A percentile compares a stretch with the other conserved stretches of the same genome.
Conservation (phyloP, 2,888 invertebrate species). For the Clepsis dumicolana region DNA sequence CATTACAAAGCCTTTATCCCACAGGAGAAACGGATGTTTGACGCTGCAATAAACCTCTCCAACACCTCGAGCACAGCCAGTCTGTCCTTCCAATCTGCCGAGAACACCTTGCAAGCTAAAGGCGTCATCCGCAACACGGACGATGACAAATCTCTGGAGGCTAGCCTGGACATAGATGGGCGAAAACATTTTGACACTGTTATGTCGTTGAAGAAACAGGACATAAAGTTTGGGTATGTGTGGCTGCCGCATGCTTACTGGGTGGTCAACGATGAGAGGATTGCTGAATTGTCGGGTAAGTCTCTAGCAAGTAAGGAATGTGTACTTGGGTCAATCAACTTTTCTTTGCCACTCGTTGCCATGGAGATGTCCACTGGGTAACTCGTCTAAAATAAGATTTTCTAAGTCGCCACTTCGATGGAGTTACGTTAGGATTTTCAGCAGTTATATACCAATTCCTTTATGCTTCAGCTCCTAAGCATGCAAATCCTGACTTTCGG, state of each 20-base stretch:
- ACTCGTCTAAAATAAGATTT: too few species aligned
- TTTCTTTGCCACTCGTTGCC: too few species aligned
- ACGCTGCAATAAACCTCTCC: constrained; percentile 70
- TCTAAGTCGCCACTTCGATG: too few species aligned
- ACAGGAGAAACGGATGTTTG: constrained; percentile 82
- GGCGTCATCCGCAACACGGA: constrained; percentile 90
- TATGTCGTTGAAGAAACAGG: constrained; percentile 86
- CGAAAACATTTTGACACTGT: constrained; percentile 89
- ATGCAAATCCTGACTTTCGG: too few species aligned
- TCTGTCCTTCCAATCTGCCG: constrained; percentile 88
- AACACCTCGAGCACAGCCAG: constrained; percentile 78
- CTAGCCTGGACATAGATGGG: constrained; percentile 91
- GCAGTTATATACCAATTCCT: too few species aligned
- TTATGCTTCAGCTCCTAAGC: too few species aligned
- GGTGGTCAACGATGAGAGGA: constrained; percentile 90
- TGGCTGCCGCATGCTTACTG: constrained; percentile 90
- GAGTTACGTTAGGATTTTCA: too few species aligned
- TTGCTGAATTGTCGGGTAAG: constrained; percentile 90
- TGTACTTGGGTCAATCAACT: too few species aligned
- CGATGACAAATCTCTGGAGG: constrained; percentile 89
- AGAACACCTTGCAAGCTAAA: constrained; percentile 88
- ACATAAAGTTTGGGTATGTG: constrained; percentile 88
- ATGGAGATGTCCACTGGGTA: too few species aligned
- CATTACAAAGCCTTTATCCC: not conserved
- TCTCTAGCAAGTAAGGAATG: too few species aligned